Evolutionary conservation across 2,797 vertebrate genomes (phyloP).

Genomic region (Poeciliopsis paucimaculata): DNA sequence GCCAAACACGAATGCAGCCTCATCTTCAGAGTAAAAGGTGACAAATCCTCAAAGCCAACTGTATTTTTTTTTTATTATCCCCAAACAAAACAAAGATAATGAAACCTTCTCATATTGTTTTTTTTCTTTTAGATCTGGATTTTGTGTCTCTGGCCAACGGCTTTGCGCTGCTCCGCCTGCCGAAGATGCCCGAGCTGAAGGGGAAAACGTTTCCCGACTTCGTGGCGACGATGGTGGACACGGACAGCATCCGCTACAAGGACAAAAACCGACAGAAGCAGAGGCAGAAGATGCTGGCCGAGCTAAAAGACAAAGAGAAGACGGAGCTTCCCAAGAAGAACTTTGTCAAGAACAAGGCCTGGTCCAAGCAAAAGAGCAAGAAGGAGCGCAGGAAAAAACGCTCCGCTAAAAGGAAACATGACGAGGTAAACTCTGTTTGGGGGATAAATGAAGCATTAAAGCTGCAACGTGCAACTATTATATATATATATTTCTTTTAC

Average conservation of each 20-base stretch:
- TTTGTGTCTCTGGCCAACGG: constrained; percentile 87
- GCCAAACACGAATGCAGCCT: constrained; percentile 95
- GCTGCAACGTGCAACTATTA: no score
- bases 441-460: not conserved
- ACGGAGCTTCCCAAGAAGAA: constrained; percentile 62
- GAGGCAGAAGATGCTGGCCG: constrained; percentile 85
- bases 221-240: constrained; percentile 80
- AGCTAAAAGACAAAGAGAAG: constrained; percentile 73
- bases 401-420: constrained; percentile 83
- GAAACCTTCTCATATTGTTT: not conserved
- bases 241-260: constrained; percentile 90
- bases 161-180: constrained; percentile 92
- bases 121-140: constrained; percentile 85
- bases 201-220: constrained; percentile 88
- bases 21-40: constrained; percentile 96
- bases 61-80: no score
- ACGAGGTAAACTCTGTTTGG: constrained; percentile 79
- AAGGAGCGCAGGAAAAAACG: constrained; percentile 86
- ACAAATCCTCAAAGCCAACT: not conserved
- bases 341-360: constrained; percentile 85
- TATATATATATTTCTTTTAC: no score
- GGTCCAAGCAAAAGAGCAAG: constrained; percentile 94
- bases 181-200: constrained; percentile 93
- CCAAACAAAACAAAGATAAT: not conserved
- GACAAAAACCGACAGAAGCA: constrained; percentile 93